Evolutionary conservation across 1,140 invertebrate species (phyloP), one percentile per base, ranked within the genome.

Genomic region (Rhynchophorus ferrugineus): DNA sequence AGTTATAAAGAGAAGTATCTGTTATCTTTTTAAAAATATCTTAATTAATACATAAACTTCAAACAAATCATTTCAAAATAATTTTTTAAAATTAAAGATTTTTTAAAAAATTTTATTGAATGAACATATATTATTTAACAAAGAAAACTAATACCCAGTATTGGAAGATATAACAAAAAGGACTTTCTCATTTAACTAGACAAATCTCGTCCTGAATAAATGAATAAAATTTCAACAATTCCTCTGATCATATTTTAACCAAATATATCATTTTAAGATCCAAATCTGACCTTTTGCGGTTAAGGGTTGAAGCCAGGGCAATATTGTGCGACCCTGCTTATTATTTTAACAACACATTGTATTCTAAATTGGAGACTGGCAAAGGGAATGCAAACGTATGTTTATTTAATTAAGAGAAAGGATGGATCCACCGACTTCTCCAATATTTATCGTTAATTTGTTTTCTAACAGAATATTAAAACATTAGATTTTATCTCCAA

Each of bases 341-440:
- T 50, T 50, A 50, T 50, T 50, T 50, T 50, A 50, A 50, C 49
- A 50, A 21, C 41, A 50, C 49, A 50, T 50, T 50, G 39, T 50
- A 35, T 50, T 38, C 6, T 24, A 34, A 43, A 44, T 50, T 50
- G 39, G 29, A 29, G 49, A 29, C 22, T 17, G 11, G 5, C 20
- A 38, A n/a, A 29, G 49, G 43, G 49, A 18, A 45, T 44, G 42
- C 49, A 22, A 21, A 45, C 49, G 16, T 43, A 52, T 52, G 49
- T 52, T 52, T 52, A 52, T 52, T 52, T 52, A 44, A 52, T 52
- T 38, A 52, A 44, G n/a, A 21, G 49, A 44, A 34, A 44, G 49
- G 42, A 52, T 52, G 42, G 42, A 35, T 52, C 42, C 20, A 38
- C 38, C 36, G 8, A 37, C 49, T 44, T 24, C 13, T 52, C 38